These are phyloP conservation scores for Sinocyclocheilus grahami DNA, from an alignment of 2,113 vertebrate species.

Conservation along the genomic window DNA sequence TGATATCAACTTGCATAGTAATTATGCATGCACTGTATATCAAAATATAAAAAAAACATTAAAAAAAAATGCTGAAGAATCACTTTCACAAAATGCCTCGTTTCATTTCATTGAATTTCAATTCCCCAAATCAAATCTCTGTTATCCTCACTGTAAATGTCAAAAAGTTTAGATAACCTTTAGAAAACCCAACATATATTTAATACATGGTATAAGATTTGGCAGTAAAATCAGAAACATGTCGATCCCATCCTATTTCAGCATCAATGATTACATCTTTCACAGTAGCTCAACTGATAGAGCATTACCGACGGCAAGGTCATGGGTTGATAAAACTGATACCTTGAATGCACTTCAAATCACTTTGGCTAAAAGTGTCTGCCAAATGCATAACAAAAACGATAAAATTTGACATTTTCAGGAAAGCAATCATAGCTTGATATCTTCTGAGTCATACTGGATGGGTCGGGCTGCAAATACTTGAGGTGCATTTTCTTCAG, in stretches of 20 bases:
- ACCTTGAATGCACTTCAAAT: not conserved
- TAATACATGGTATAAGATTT: not conserved
- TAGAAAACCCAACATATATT: not conserved
- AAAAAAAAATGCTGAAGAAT: not conserved
- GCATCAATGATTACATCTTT: not conserved
- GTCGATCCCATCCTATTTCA: not conserved
- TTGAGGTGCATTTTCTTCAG: not conserved
- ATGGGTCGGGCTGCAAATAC: slow-evolving; percentile 4
- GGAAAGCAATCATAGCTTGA: not conserved
- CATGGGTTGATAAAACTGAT: not conserved
- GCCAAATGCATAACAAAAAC: not conserved
- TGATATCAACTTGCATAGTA: too few species aligned
- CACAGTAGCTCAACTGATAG: not conserved
- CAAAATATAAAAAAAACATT: not conserved
- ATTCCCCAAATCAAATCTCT: not conserved
- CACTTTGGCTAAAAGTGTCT: not conserved
- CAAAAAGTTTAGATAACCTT: slow-evolving; percentile 8
- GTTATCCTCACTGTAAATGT: not conserved
- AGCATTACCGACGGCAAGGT: not conserved
- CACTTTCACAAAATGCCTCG: not conserved
- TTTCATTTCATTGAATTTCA: not conserved
- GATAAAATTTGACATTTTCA: slow-evolving; percentile 3
- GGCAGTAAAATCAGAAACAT: not conserved
- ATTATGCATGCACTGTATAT: too few species aligned
- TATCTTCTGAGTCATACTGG: not conserved